Evolutionary conservation across 2,888 invertebrate species (phyloP).

Genomic region (Mythimna vitellina): DNA sequence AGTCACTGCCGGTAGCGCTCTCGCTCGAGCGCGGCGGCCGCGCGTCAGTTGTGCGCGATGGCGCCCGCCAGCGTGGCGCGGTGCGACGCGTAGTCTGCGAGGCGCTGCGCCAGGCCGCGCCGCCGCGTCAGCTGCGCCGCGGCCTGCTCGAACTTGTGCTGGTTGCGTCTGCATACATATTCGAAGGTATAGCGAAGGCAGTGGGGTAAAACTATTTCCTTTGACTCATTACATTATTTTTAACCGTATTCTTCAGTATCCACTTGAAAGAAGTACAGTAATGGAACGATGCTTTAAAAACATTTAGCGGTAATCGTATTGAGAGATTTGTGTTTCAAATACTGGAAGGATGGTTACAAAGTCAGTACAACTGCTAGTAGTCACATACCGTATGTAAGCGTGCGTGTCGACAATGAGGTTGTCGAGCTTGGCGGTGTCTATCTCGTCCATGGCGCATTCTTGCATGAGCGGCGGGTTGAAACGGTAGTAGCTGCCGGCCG

Average conservation of each 20-base stretch:
- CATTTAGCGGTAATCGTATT: too few relatives aligned
- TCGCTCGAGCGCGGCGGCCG: not conserved
- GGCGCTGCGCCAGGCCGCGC: slow-evolving; percentile 71
- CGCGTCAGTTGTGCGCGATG: not conserved
- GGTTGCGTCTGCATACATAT: slow-evolving; percentile 91
- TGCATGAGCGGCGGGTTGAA: slow-evolving; percentile 97
- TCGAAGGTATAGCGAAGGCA: not conserved
- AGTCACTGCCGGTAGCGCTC: not conserved
- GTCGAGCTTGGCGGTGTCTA: slow-evolving; percentile 92
- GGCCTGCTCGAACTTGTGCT: slow-evolving; percentile 92
- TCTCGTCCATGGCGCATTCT: slow-evolving; percentile 95
- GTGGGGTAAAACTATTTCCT: too few relatives aligned
- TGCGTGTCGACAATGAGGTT: slow-evolving; percentile 94
- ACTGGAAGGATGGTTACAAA: too few relatives aligned
- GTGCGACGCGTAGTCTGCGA: slow-evolving; percentile 70
- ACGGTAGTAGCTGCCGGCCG: slow-evolving; percentile 94
- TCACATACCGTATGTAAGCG: slow-evolving; percentile 90
- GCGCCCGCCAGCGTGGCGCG: slow-evolving; percentile 76
- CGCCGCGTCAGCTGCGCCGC: slow-evolving; percentile 85
- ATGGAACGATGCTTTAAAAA: too few relatives aligned
- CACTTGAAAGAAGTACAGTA: too few relatives aligned
- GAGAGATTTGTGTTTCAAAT: too few relatives aligned
- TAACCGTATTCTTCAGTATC: too few relatives aligned
- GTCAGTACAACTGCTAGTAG: not conserved
- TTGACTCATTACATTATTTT: too few relatives aligned